Base-by-base conservation (phyloP, 2,888 invertebrate species). In the Belgica antarctica region DNA sequence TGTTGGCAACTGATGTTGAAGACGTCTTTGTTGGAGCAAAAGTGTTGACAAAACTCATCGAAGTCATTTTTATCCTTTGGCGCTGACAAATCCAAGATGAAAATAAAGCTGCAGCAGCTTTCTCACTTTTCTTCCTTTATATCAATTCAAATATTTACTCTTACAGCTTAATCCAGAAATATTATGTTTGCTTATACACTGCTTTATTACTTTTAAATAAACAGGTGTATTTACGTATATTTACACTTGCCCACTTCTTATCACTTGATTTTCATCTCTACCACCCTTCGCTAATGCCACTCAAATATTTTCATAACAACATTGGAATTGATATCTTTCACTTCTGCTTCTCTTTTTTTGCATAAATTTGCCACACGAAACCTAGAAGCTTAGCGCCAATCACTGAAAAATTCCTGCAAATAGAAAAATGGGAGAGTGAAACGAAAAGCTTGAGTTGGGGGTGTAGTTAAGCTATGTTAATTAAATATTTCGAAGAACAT, bases 231-330 rank as follows among this genome's bases (percentile, higher is more conserved):
- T 59, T 27, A 59, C 52, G 52, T 2, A 52, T 52, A 52, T 52
- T 52, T 52, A 52, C 52, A 52, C 52, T 52, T 52, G 52, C 27
- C 27, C 59, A 59, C 59, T 59, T 59, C 27, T 27, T 59, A 59
- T 59, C 59, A 59, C 59, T 59, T 59, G 59, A 59, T 1, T 59
- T n/a, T 59, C 59, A 59, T 59, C 59, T 59, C 27, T 15, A 12
- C 17, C 27, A 10, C 25, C 59, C 59, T 59, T 8, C 4, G 5
- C n/a, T 59, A 25, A 19, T 52, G 7, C 52, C 52, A 52, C 52
- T 19, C 52, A 52, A 52, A 52, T 52, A 52, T 52, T 52, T 52
- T 19, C 52, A 41, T 41, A 52, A 52, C 52, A 52, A 52, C 52
- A 52, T n/a, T n/a, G 52, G 52, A 52, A 52, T 52, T 17, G 52